These are phyloP conservation scores for Antitype chi DNA, from an alignment of 2,888 invertebrate species.

Conservation along the genomic window DNA sequence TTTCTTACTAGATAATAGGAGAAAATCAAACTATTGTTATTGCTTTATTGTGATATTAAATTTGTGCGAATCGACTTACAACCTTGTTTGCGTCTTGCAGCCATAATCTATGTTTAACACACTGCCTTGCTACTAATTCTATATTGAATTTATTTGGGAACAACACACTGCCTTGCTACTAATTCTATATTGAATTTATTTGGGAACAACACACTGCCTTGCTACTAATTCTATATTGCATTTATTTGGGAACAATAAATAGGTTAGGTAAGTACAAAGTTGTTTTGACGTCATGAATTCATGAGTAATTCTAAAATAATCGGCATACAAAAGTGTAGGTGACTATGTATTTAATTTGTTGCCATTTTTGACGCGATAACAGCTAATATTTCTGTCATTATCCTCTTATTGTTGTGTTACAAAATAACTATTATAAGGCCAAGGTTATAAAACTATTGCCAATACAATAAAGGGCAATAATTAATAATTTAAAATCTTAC, in stretches of 20 bases:
- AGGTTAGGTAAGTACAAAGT: neutral
- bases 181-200: neutral
- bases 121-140: neutral
- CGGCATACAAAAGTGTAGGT: too few relatives aligned
- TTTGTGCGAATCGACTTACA: too few relatives aligned
- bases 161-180: neutral
- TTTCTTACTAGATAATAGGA: too few relatives aligned
- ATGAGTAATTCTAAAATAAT: slow-evolving; percentile 14
- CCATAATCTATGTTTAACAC: neutral
- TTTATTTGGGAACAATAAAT: neutral
- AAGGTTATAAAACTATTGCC: slow-evolving; percentile 2
- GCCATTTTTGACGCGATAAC: slow-evolving; percentile 11
- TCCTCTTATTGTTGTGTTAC: slow-evolving; percentile 6
- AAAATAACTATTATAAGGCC: neutral
- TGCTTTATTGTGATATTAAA: too few relatives aligned
- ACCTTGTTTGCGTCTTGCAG: neutral
- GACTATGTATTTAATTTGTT: neutral
- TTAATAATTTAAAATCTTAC: neutral
- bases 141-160: neutral
- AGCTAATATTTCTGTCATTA: slow-evolving; percentile 13
- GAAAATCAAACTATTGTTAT: too few relatives aligned
- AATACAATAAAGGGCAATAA: slow-evolving; percentile 1
- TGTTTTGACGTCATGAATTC: neutral
- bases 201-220: neutral
- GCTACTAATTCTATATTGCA: neutral